These are phyloP conservation scores for Palloptera scutellata DNA, from an alignment of 2,888 invertebrate species.

Conservation along the genomic window DNA sequence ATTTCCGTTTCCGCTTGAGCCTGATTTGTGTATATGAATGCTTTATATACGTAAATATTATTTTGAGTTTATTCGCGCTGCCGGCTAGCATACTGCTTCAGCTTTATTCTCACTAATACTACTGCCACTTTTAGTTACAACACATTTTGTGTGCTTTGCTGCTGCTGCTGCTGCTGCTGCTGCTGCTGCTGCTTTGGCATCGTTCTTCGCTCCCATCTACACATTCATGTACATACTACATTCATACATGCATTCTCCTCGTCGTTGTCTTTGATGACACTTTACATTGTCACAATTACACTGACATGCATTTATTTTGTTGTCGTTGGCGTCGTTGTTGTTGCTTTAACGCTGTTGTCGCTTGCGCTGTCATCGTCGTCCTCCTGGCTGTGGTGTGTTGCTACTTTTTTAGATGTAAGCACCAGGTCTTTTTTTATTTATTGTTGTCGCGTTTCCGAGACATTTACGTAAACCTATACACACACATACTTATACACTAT, in stretches of 20 bases:
- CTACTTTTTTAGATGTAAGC: background rate
- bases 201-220: background rate
- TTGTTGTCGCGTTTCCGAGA: background rate
- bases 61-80: too few species aligned
- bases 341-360: too few species aligned
- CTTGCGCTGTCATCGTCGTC: background rate
- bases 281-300: conserved; percentile 22
- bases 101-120: conserved; percentile 3
- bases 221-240: background rate
- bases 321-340: conserved; percentile 2
- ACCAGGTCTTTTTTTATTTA: background rate
- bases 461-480: too few species aligned
- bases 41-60: too few species aligned
- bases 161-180: background rate
- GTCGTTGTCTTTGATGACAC: conserved; percentile 9
- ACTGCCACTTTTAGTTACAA: background rate
- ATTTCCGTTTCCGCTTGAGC: background rate
- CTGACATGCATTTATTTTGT: conserved; percentile 21
- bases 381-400: background rate
- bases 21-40: background rate
- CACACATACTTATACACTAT: too few species aligned
- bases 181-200: background rate
- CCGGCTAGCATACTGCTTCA: too few species aligned
- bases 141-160: background rate
- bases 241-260: background rate